Percentiles rank a stretch among this genome's conserved stretches.
Evolutionary conservation across 2,113 vertebrate species (phyloP).

Genomic region (Origma solitaria): DNA sequence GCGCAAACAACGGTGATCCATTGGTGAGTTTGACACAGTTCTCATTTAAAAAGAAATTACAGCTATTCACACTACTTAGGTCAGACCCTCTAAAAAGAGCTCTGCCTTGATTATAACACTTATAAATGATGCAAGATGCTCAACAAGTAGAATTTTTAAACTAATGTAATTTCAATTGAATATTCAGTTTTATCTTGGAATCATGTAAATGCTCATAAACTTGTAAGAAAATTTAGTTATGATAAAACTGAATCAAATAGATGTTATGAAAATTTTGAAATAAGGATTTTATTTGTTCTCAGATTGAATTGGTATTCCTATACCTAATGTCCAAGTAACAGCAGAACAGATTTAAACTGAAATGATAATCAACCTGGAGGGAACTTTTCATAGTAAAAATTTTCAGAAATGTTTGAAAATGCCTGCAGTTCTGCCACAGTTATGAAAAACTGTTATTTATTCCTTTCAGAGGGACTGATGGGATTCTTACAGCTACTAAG

Average conservation of each 20-base stretch:
- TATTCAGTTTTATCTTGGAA: not conserved
- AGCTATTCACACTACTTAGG: not conserved
- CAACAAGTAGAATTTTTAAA: not conserved
- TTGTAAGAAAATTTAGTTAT: not conserved
- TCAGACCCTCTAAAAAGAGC: not conserved
- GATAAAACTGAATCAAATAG: not conserved
- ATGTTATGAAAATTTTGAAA: not conserved
- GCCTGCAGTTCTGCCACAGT: not conserved
- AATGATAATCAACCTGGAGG: not conserved
- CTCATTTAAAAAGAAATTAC: not conserved
- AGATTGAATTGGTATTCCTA: not conserved
- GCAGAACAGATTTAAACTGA: not conserved
- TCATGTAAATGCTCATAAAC: fast-evolving
- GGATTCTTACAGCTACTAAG: not conserved
- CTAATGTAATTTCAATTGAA: not conserved
- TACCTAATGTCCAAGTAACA: not conserved
- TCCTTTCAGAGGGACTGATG: not conserved
- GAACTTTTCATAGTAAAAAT: not conserved
- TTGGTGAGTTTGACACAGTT: not conserved
- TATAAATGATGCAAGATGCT: not conserved
- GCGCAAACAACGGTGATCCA: not conserved
- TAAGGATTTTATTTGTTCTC: not conserved
- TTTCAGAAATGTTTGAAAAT: not conserved
- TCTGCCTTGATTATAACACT: not conserved
- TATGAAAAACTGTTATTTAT: not conserved